Conservation (phyloP, 2,113 vertebrate species). For the Microcebus lehilahytsara region DNA sequence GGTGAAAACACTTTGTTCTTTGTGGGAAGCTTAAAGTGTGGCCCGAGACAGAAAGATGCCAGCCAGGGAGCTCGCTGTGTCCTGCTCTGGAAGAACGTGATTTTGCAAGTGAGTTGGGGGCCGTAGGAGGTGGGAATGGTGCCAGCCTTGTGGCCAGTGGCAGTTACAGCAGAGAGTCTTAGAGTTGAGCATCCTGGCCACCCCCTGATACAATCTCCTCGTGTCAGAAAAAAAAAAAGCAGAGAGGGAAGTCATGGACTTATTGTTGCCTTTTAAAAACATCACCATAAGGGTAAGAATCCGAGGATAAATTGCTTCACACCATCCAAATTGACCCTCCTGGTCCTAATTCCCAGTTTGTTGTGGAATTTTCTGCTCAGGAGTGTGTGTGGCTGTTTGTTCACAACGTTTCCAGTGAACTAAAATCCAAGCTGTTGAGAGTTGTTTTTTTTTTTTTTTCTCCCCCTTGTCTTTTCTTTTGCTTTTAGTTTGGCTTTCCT, state of each 20-base stretch:
- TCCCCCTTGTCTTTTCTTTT: background rate
- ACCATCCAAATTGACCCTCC: background rate
- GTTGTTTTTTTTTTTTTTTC: background rate
- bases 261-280: background rate
- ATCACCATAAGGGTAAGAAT: background rate
- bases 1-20: fast-evolving
- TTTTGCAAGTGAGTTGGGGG: fast-evolving
- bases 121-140: fast-evolving
- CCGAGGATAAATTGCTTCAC: no score
- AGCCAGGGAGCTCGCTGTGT: fast-evolving
- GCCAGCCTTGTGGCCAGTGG: fast-evolving
- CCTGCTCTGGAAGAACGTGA: fast-evolving
- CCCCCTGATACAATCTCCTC: background rate
- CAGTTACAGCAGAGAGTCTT: background rate
- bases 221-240: no score
- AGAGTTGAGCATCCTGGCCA: fast-evolving
- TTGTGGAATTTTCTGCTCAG: fast-evolving
- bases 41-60: background rate
- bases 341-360: fast-evolving
- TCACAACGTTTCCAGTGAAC: background rate
- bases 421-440: background rate
- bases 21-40: fast-evolving
- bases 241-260: no score
- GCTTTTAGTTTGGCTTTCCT: background rate
- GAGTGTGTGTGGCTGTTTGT: no score